Evolutionary conservation across 2,888 invertebrate genomes (phyloP), one percentile per base, ranked within the genome.

Genomic region (Parapristionchus giblindavisi): DNA sequence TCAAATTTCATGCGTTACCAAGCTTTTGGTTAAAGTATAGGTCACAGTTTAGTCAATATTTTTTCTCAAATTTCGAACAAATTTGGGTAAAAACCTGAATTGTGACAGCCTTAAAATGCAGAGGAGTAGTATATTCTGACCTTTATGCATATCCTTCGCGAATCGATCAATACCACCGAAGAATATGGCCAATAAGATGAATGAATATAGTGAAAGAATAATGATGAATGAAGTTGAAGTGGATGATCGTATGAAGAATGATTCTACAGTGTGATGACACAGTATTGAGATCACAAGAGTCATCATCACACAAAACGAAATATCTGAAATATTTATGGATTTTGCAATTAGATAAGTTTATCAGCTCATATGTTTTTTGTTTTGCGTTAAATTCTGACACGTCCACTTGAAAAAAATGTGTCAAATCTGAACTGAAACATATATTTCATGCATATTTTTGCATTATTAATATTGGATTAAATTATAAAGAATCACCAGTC

Each of bases 241-340:
- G 40, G n/a, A n/a, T n/a, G n/a, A n/a, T n/a, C n/a, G 61, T 6
- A 71, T 71, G 58, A 71, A 71, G 71, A 71, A n/a, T 0, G 21
- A 3, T 32, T 71, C 71, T 6, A 71, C 29, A 3, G 71, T 56
- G 24, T 71, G 71, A 29, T 71, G 71, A 2, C 54, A n/a, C 1
- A 51, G 27, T 0, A 71, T 43, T 17, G 71, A 71, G 6, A 71
- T 43, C 17, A 51, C 5, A 0, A 71, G 58, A 32, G 71, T 71
- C n/a, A 36, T 3, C 17, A 71, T 38, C 6, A 54, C 14, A 14
- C 71, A 71, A n/a, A 56, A 17, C 0, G 58, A 58, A 24, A 56
- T 43, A 11, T 58, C 71, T 71, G 58, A 0, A 51, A 43, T 17
- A 43, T 43, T 43, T 43, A 43, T n/a, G n/a, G n/a, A n/a, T n/a